These are phyloP conservation scores for Acyrthosiphon pisum DNA, from an alignment of 1,140 invertebrate species.

Conservation along the genomic window DNA sequence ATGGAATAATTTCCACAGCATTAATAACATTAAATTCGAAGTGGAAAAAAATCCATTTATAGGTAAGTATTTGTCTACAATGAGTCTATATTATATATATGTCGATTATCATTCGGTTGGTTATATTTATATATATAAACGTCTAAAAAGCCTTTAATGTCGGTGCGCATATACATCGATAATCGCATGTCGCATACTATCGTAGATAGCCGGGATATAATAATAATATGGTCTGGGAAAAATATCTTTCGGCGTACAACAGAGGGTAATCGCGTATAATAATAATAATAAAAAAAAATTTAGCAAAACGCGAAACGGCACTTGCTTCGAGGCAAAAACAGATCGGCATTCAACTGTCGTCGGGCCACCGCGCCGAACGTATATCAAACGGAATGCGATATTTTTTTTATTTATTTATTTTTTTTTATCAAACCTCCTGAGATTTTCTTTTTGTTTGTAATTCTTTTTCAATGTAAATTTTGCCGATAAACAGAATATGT, in stretches of 20 bases:
- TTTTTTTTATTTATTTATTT: constrained; percentile 26
- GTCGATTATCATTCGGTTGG: not conserved
- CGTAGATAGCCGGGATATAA: not conserved
- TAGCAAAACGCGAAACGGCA: constrained; percentile 47
- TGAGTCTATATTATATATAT: not conserved
- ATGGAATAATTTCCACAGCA: not conserved
- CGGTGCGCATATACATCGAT: not conserved
- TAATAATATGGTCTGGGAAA: not conserved
- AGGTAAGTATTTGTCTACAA: not conserved
- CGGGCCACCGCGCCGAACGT: constrained; percentile 24
- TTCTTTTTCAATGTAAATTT: constrained; percentile 57
- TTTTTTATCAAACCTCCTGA: constrained; percentile 35
- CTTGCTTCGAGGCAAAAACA: constrained; percentile 49
- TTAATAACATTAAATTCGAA: not conserved
- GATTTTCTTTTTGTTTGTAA: constrained; percentile 42
- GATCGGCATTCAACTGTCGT: constrained; percentile 56
- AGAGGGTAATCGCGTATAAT: not conserved
- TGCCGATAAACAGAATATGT: constrained; percentile 47
- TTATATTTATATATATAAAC: not conserved
- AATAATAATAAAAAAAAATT: constrained; percentile 27
- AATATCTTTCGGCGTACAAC: constrained; percentile 41
- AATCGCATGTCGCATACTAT: not conserved
- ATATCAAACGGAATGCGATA: constrained; percentile 50
- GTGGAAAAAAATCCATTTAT: not conserved
- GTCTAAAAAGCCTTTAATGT: not conserved